Evolutionary conservation across 2,113 vertebrate genomes (phyloP).

Genomic region (Fulmarus glacialis): DNA sequence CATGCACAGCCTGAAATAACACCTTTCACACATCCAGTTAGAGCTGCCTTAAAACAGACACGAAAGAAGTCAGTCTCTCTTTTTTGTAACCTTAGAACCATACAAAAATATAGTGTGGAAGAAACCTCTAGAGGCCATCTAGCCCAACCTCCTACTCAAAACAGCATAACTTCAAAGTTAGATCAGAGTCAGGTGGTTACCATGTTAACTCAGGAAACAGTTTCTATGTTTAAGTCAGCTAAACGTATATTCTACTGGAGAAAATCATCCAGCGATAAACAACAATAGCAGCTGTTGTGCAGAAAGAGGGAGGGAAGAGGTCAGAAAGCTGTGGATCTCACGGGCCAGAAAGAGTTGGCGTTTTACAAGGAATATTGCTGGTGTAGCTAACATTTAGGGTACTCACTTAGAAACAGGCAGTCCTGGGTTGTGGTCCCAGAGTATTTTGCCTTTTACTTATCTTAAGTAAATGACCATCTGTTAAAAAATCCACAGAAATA

Average conservation of each 20-base stretch:
- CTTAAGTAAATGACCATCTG: constrained; percentile 31
- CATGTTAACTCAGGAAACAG: not conserved
- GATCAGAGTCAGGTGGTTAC: not conserved
- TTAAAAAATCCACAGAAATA: not conserved
- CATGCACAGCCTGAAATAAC: not conserved
- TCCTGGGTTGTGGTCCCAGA: not conserved
- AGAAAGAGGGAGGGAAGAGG: not conserved
- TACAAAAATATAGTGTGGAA: not conserved
- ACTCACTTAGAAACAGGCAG: not conserved
- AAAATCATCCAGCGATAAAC: not conserved
- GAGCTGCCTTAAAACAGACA: not conserved
- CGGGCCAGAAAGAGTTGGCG: not conserved
- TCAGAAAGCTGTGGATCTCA: not conserved
- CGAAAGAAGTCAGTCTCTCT: not conserved
- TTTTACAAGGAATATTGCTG: not conserved
- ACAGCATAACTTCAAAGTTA: not conserved
- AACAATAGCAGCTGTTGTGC: not conserved
- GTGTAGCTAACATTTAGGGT: not conserved
- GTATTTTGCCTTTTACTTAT: not conserved
- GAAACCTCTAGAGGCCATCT: constrained; percentile 41
- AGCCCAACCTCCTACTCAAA: not conserved
- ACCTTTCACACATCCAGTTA: not conserved
- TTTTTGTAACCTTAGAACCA: not conserved
- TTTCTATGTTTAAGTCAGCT: not conserved
- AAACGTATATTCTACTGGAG: not conserved